phyloP scores from a whole-genome alignment of 2,113 vertebrate genomes.

The Steatornis caripensis region DNA sequence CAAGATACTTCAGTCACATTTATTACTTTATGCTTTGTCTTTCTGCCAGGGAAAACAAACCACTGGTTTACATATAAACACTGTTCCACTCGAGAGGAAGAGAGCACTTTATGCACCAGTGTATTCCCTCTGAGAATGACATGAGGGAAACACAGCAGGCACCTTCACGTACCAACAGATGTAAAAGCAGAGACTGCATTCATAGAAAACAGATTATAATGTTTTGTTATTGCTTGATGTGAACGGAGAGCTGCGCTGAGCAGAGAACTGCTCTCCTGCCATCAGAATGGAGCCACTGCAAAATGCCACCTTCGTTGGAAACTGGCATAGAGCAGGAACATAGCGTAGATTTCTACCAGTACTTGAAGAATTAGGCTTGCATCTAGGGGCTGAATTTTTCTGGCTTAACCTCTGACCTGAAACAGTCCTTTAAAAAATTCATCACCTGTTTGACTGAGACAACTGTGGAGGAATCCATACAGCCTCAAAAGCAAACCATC shows the following conservation, averaged over 20 bases:
- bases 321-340: neutral
- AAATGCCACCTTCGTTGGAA: neutral
- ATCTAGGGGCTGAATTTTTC: neutral
- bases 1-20: neutral
- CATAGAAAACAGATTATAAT: neutral
- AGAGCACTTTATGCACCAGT: neutral
- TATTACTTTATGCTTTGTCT: neutral
- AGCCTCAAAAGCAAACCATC: neutral
- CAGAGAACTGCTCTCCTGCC: neutral
- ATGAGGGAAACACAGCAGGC: neutral
- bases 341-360: rapidly evolving
- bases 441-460: neutral
- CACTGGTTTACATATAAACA: neutral
- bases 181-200: neutral
- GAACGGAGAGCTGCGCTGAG: neutral
- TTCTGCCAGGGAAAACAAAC: neutral
- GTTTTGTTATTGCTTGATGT: neutral
- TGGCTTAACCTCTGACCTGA: neutral
- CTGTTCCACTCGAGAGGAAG: neutral
- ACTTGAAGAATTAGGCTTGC: neutral
- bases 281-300: neutral
- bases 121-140: neutral
- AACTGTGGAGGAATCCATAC: neutral
- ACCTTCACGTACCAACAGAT: neutral
- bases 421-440: neutral